Conservation (phyloP, 2,888 invertebrate species). For the Apodemia mormo region DNA sequence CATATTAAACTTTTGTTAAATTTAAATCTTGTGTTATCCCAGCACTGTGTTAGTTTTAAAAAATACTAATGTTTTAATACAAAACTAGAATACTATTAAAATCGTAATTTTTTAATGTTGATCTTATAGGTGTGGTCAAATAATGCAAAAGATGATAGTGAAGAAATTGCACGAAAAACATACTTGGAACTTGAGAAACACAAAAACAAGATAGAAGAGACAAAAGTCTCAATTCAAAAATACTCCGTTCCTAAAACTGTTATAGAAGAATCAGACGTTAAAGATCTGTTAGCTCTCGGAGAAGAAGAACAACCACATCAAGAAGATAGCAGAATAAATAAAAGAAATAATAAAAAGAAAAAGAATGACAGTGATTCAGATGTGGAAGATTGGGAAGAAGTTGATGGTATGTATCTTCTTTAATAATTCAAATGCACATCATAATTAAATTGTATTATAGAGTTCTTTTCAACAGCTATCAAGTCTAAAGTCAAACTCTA, state of each 20-base stretch:
- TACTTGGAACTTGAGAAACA: conserved; percentile 82
- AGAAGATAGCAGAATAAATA: conserved; percentile 44
- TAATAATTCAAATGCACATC: not conserved
- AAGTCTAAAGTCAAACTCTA: no score
- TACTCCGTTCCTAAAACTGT: conserved; percentile 58
- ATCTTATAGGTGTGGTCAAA: conserved; percentile 60
- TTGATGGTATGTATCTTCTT: conserved; percentile 74
- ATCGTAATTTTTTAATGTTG: no score
- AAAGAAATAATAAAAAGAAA: conserved; percentile 48
- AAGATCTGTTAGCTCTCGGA: conserved; percentile 84
- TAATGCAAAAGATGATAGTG: conserved; percentile 60
- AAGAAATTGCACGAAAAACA: conserved; percentile 70
- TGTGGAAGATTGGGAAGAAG: conserved; percentile 88
- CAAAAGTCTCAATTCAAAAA: conserved; percentile 78
- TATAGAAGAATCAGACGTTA: conserved; percentile 74
- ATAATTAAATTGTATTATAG: no score
- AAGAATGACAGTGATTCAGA: conserved; percentile 82
- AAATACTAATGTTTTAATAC: no score
- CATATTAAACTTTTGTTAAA: no score
- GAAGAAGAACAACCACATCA: conserved; percentile 68
- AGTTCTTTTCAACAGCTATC: no score
- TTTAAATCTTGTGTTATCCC: no score
- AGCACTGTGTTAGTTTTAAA: no score
- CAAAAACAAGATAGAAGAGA: conserved; percentile 82
- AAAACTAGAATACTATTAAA: no score